Evolutionary conservation across 2,888 invertebrate species (phyloP), one percentile per base, ranked within the genome.

Genomic region (Drosophila meridiana): DNA sequence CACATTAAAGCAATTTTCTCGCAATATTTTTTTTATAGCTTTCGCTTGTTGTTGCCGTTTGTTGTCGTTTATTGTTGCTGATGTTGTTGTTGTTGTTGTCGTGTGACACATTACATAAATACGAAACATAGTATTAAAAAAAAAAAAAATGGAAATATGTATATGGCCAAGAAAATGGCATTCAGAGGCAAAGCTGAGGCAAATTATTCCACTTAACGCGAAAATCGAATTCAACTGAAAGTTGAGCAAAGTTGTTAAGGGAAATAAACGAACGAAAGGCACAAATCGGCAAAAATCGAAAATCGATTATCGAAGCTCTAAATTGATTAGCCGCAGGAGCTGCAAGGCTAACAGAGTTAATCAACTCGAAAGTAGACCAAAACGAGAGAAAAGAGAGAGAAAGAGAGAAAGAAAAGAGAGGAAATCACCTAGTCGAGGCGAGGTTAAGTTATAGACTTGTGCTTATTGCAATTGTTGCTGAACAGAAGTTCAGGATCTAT

Each of bases 1-100:
- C 74, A 87, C 76, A 90, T 89, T 84, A 83, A 82, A 85, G 85
- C 76, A 77, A 83, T 83, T 85, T 80, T 71, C 74, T 73, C 65
- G 67, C 77, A 68, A 77, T 52, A 64, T 78, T 66, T 74, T 55
- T 69, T 62, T 77, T 59, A 59, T 64, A 69, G n/a, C 60, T 75
- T 57, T 58, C 67, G 43, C 65, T 62, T 62, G 73, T 38, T 38
- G 32, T 40, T 55, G 76, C 72, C 69, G 74, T 74, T 78, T 48
- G 59, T 32, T 60, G 36, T 32, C 57, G 20, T 50, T 53, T 60
- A 30, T 32, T 60, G 20, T 50, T 53, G 26, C 42, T 66, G 20
- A 20, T 20, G 42, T 48, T 42, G 55, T 20, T 75, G 57, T 60
- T 42, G 45, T 6, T 50, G 50, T 11, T 48, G 52, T 55, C 47